Evolutionary conservation across 2,797 vertebrate species (phyloP), one percentile per base, ranked within the genome.

Genomic region (Falco rusticolus): DNA sequence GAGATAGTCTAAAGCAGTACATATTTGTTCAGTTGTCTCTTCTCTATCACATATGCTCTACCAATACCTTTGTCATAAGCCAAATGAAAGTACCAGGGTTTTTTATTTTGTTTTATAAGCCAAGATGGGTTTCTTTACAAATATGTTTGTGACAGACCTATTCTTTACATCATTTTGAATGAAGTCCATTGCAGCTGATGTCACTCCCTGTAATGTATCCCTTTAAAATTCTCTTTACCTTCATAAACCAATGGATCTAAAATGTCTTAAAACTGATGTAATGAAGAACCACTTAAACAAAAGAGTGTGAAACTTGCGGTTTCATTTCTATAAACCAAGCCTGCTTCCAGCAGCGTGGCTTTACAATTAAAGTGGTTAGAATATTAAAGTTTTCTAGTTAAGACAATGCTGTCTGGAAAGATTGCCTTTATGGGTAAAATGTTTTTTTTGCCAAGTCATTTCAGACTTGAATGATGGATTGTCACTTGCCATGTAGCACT

Each of bases 201-300:
- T 92, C 72, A 92, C 37, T 83, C 18, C 10, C 17, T 84, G 10
- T 45, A 91, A 56, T 33, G 39, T 34, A 71, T 45, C 11, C 16
- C 13, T 90, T 87, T 75, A 75, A 89, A 90, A 82, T 81, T 85
- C 31, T 94, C 61, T 71, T 94, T 66, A 75, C 29, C 43, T 92
- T 93, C 56, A 70, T 63, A 90, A 93, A 78, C 18, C 24, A 56
- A n/a, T 47, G 68, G 13, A 74, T 70, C 31, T 74, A 43, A 86
- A 84, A 84, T 66, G 26, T 72, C 59, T 53, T 87, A 68, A 93
- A 25, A 53, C 15, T 76, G 51, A 93, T 87, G 41, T 64, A 13
- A 81, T 54, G 18, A 47, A 79, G 11, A 89, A 87, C 65, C 37
- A 5, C 84, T 91, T 86, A 84, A 94, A 78, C 14, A 65, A 57